Conservation (phyloP, 2,113 vertebrate genomes). For the cattle (Bos taurus) region DNA sequence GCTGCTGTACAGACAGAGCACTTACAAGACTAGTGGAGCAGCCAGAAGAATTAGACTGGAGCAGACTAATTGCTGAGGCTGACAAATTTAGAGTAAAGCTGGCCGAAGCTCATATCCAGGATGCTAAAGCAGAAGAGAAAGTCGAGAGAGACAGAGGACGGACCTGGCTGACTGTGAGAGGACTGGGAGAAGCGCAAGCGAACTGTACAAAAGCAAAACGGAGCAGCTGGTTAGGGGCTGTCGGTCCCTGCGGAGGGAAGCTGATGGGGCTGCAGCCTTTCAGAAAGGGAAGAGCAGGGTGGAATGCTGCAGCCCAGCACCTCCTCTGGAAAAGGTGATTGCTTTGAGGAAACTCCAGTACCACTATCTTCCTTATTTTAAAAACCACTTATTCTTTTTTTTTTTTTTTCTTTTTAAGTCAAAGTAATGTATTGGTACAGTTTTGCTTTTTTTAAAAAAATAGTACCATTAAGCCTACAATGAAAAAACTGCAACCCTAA, state of each 20-base stretch:
- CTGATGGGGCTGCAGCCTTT: not conserved
- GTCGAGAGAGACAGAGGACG: not conserved
- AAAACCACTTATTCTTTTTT: not conserved
- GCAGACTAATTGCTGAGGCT: not conserved
- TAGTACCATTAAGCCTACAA: not conserved
- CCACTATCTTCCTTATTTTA: not conserved
- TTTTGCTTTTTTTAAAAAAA: not conserved
- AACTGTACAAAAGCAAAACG: fast-evolving
- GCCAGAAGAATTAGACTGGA: not conserved
- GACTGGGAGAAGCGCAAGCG: not conserved
- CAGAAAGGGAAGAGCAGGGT: not conserved
- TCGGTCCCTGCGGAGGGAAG: not conserved
- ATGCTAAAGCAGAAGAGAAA: not conserved
- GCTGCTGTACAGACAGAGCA: fast-evolving
- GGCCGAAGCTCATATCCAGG: not conserved
- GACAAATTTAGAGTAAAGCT: not conserved
- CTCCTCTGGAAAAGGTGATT: not conserved
- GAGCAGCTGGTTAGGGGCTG: not conserved
- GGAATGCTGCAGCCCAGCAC: not conserved
- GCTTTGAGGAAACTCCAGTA: not conserved
- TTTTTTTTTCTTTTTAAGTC: not conserved
- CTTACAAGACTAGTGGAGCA: not conserved
- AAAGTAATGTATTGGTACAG: not conserved
- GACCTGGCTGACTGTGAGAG: not conserved
- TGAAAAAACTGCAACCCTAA: not conserved